Conservation (phyloP, 2,113 vertebrate species). For the Eublepharis macularius region DNA sequence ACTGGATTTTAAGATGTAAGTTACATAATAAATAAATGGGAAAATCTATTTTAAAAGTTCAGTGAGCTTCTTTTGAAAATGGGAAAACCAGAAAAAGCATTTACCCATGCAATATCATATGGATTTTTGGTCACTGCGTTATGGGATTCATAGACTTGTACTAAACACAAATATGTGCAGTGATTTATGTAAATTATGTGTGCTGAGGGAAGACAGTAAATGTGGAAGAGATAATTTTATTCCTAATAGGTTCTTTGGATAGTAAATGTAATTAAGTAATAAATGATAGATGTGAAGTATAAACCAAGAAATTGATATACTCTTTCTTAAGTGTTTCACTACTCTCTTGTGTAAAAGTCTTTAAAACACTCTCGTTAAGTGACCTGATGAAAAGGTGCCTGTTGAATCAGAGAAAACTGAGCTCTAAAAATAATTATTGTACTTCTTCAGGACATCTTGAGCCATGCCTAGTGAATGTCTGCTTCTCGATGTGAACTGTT, state of each 20-base stretch:
- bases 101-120: background rate
- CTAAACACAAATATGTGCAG: slow-evolving; percentile 2
- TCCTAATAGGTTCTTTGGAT: slow-evolving; percentile 24
- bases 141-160: slow-evolving; percentile 8
- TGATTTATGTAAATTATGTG: slow-evolving; percentile 3
- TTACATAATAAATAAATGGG: slow-evolving; percentile 76
- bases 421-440: slow-evolving; percentile 33
- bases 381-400: background rate
- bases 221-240: slow-evolving; percentile 14
- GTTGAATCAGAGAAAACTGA: slow-evolving; percentile 16
- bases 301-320: slow-evolving; percentile 4
- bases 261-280: slow-evolving; percentile 7
- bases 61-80: slow-evolving; percentile 73
- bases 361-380: slow-evolving; percentile 16
- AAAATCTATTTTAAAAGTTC: slow-evolving; percentile 63
- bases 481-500: background rate
- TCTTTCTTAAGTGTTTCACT: background rate
- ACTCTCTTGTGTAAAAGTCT: background rate
- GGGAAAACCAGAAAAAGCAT: slow-evolving; percentile 21
- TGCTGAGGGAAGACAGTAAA: slow-evolving; percentile 1
- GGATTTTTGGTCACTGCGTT: background rate
- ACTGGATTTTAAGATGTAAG: slow-evolving; percentile 68
- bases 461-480: slow-evolving; percentile 8
- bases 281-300: background rate
- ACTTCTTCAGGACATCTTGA: slow-evolving; percentile 19